These are phyloP conservation scores for Sitta europaea DNA, from an alignment of 2,113 vertebrate species.

Conservation along the genomic window DNA sequence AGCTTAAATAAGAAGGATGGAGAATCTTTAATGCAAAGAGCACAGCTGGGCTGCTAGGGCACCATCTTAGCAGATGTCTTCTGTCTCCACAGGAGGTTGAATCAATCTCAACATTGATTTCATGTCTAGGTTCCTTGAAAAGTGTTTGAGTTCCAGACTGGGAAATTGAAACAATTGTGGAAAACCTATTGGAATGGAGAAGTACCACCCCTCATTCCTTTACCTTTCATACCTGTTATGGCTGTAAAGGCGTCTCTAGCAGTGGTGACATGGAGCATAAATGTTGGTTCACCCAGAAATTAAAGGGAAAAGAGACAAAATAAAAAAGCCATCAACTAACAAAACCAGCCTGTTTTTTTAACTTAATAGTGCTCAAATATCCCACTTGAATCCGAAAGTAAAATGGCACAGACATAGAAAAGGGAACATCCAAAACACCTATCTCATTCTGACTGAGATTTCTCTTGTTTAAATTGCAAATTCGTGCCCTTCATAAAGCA, in stretches of 20 bases:
- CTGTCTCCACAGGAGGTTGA: background rate
- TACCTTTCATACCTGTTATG: background rate
- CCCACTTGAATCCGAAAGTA: background rate
- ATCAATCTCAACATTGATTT: too few species aligned
- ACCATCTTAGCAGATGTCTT: background rate
- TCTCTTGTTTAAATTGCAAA: background rate
- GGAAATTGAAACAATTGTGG: background rate
- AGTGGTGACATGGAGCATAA: background rate
- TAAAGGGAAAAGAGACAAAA: background rate
- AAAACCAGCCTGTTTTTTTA: background rate
- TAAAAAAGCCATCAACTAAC: background rate
- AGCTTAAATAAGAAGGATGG: background rate
- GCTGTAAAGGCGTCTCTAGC: background rate
- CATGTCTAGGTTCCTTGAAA: background rate
- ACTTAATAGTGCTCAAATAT: background rate
- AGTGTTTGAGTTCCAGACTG: background rate
- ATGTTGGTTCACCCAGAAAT: background rate
- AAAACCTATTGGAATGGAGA: background rate
- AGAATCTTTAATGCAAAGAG: background rate
- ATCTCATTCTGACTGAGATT: background rate
- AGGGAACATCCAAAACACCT: background rate
- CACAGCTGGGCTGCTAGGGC: background rate
- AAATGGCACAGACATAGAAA: background rate
- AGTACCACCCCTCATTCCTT: accelerated
- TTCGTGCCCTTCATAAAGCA: background rate